phyloP scores from a whole-genome alignment of 2,797 vertebrate species.

The Phataginus tetradactyla region DNA sequence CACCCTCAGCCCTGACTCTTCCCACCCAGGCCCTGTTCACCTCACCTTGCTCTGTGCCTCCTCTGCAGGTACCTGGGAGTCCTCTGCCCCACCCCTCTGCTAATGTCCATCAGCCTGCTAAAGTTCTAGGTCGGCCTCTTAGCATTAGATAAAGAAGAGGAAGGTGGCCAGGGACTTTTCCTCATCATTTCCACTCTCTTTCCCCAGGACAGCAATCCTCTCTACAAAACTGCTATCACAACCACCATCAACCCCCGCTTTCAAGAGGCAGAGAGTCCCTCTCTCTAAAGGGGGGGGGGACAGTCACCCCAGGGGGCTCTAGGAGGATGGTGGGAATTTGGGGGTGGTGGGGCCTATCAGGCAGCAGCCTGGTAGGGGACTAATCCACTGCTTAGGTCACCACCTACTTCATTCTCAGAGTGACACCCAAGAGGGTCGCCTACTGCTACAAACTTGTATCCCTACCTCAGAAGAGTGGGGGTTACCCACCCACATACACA shows the following conservation, averaged over 20 bases:
- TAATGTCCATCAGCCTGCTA: not conserved
- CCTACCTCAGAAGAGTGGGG: not conserved
- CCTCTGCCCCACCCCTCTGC: not conserved
- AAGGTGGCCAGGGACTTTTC: not conserved
- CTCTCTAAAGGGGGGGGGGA: not conserved
- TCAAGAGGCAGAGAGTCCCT: not conserved
- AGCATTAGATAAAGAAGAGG: not conserved
- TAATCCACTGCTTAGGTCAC: too few relatives aligned
- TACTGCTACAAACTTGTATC: not conserved
- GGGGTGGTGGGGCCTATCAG: too few relatives aligned
- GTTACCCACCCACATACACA: not conserved
- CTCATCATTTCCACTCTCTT: not conserved
- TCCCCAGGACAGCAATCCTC: slow-evolving; percentile 85
- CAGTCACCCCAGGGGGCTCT: not conserved
- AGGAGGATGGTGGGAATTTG: not conserved
- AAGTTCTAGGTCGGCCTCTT: not conserved
- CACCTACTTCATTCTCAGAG: not conserved
- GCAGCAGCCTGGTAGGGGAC: not conserved
- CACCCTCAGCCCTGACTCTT: not conserved
- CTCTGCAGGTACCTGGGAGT: not conserved
- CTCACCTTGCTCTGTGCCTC: not conserved
- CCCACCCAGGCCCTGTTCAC: accelerated
- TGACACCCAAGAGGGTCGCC: not conserved
- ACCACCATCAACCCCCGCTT: slow-evolving; percentile 85
- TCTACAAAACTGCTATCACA: slow-evolving; percentile 87